A percentile compares a stretch with the other conserved stretches of the same genome.
Conservation (phyloP, 92 coral and sea anemone species). For the Palythoa caribaeorum region DNA sequence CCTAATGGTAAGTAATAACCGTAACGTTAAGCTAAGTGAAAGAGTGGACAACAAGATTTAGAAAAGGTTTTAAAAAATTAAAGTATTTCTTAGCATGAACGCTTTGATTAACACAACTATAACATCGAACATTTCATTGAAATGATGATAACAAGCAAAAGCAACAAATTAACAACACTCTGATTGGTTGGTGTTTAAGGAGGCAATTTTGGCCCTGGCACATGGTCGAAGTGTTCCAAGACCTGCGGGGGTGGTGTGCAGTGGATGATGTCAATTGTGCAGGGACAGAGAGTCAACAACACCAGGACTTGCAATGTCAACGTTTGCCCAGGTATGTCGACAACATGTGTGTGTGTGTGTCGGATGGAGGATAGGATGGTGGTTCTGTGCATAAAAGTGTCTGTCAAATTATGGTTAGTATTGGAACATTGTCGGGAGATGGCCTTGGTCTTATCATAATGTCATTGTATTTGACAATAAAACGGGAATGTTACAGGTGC, state of each 20-base stretch:
- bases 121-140: background rate
- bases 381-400: background rate
- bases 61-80: too few relatives aligned
- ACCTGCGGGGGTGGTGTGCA: conserved; percentile 92
- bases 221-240: conserved; percentile 93
- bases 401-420: too few relatives aligned
- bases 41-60: too few relatives aligned
- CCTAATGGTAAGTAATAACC: background rate
- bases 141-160: background rate
- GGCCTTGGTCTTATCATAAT: too few relatives aligned
- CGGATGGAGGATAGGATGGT: background rate
- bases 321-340: conserved; percentile 78
- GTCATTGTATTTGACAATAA: too few relatives aligned
- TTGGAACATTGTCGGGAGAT: too few relatives aligned
- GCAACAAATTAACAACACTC: background rate
- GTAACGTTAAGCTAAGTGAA: background rate
- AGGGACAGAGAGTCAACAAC: conserved; percentile 51
- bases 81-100: too few relatives aligned
- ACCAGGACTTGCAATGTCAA: conserved; percentile 68
- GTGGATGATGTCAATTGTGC: conserved; percentile 59
- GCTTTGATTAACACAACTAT: too few relatives aligned
- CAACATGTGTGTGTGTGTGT: background rate
- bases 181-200: background rate
- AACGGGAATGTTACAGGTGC: too few relatives aligned
- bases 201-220: conserved; percentile 46